Evolutionary conservation across 2,888 invertebrate genomes (phyloP), one percentile per base, ranked within the genome.

Genomic region (Quadroppia sp.): DNA sequence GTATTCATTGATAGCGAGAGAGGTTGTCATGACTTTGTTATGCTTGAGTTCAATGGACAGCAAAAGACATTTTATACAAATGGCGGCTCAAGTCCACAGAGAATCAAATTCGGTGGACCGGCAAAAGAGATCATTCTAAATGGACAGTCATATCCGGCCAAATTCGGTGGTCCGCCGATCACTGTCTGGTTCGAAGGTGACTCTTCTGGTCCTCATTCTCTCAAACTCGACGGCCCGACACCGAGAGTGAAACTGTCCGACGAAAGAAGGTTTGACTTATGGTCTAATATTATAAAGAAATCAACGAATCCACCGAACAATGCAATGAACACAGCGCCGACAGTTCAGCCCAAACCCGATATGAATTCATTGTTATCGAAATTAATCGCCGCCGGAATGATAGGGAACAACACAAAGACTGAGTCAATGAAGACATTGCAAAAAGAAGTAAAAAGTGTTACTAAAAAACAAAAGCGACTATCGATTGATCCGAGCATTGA

Each of bases 191-290:
- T 78, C 30, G 73, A 73, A 67, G 75, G 72, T n/a, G 75, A 76
- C 48, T 67, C 23, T 40, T 17, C 32, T 6, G 56, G 74, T n/a
- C 42, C 72, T 15, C 76, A 77, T 72, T 88, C 90, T 59, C 86
- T 98, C 0, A 89, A 91, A 80, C 84, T 99, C 11, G 91, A 91
- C 79, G 96, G 96, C 0, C 92, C 94, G 0, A 88, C 94, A 3
- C 98, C 98, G 0, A 92, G 92, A 83, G 96, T 98, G 0, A 91
- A 91, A 81, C 93, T 98, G 76, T 91, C 94, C 0, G 88, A 88
- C 45, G 84, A 83, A 1, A 88, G 89, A 78, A 86, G 92, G 36
- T 88, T 87, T 17, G 94, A 95, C 82, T 84, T 95, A 61, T 76
- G 75, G 75, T 13, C 20, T 30, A 50, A 72, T 40, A 59, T 74